Percentiles rank a stretch among this genome's conserved stretches.
These are phyloP conservation scores for Siderastrea siderea DNA, from an alignment of 92 coral and sea anemone genomes.

Conservation along the genomic window DNA sequence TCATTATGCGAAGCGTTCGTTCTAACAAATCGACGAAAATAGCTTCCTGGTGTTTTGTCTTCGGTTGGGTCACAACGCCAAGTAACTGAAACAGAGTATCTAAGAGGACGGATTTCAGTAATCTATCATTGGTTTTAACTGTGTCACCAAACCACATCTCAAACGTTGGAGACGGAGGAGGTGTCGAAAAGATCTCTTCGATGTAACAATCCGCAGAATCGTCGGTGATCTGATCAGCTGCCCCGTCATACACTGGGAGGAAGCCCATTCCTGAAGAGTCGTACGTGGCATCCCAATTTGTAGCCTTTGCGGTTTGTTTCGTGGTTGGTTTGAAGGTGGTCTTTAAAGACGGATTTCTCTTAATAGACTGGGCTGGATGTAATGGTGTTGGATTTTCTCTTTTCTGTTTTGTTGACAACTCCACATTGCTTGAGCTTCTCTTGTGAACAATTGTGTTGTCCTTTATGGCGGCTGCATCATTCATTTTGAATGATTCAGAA, in stretches of 20 bases:
- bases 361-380: background rate
- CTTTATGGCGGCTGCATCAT: background rate
- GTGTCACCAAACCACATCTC: slow-evolving; percentile 35
- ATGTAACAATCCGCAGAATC: slow-evolving; percentile 4
- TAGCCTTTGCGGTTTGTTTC: background rate
- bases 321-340: background rate
- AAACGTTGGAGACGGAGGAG: slow-evolving; percentile 41
- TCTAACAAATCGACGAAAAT: slow-evolving; percentile 41
- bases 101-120: slow-evolving; percentile 32
- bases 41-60: slow-evolving; percentile 46
- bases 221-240: background rate
- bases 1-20: slow-evolving; percentile 37
- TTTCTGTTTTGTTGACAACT: slow-evolving; percentile 2
- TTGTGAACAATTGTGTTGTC: background rate
- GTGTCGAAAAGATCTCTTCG: slow-evolving; percentile 27
- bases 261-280: background rate
- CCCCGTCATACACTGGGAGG: background rate
- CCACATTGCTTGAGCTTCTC: background rate
- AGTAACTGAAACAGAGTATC: slow-evolving; percentile 49
- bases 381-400: background rate
- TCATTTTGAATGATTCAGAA: background rate
- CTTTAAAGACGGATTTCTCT: background rate
- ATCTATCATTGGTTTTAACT: background rate
- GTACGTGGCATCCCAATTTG: background rate
- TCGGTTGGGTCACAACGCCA: slow-evolving; percentile 40